Conservation (phyloP, 1,140 invertebrate genomes). For the Hesperophylax magnus region DNA sequence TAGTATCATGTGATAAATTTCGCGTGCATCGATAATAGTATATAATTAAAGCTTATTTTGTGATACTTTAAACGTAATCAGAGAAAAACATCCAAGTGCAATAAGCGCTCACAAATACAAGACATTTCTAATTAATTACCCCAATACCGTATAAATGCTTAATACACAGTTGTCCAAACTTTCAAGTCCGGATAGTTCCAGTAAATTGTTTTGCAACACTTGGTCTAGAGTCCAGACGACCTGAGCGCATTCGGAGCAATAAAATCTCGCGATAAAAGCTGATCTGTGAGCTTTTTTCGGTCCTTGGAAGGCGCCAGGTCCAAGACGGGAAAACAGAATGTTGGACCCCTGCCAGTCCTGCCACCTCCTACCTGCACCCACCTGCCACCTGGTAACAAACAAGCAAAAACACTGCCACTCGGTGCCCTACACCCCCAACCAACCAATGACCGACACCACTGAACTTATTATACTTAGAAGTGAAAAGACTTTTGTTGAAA, state of each 20-base stretch:
- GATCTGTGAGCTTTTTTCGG: conserved; percentile 66
- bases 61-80: too few species aligned
- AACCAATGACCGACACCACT: conserved; percentile 19
- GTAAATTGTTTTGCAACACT: conserved; percentile 27
- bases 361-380: conserved; percentile 62
- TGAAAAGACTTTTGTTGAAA: too few species aligned
- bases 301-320: conserved; percentile 53
- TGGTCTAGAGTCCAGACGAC: conserved; percentile 8
- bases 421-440: neutral
- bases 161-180: conserved; percentile 9
- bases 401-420: conserved; percentile 51
- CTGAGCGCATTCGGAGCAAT: conserved; percentile 47
- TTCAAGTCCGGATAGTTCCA: conserved; percentile 11
- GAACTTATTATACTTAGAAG: neutral
- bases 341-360: conserved; percentile 68
- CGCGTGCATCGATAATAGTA: too few species aligned
- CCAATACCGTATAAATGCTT: too few species aligned
- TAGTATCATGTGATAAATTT: too few species aligned
- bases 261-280: conserved; percentile 69
- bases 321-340: conserved; percentile 68
- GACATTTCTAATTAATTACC: too few species aligned
- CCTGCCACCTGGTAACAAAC: conserved; percentile 62
- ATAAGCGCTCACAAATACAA: too few species aligned
- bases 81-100: too few species aligned
- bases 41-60: too few species aligned